phyloP scores from a whole-genome alignment of 1,140 invertebrate genomes.

The Aphaenogaster ashmeadi region DNA sequence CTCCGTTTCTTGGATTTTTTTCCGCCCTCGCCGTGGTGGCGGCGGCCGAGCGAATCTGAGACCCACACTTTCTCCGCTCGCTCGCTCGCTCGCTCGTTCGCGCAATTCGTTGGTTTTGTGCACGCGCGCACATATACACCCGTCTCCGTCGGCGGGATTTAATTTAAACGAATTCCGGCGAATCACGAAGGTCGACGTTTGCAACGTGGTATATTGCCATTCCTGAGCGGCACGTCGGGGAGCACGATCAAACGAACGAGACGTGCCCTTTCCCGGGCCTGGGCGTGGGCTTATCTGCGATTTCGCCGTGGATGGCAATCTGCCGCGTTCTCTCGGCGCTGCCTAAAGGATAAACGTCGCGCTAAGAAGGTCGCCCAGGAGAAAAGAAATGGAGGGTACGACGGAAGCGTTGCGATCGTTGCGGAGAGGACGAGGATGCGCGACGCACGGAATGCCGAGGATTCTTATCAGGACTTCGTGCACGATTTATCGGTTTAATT shows the following conservation, averaged over 20 bases:
- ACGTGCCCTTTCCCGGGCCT: slow-evolving; percentile 41
- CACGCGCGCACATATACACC: not conserved
- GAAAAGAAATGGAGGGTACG: slow-evolving; percentile 13
- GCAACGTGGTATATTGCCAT: slow-evolving; percentile 77
- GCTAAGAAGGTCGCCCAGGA: slow-evolving; percentile 43
- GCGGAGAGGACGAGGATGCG: slow-evolving; percentile 12
- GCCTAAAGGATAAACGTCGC: slow-evolving; percentile 60
- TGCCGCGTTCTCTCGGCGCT: slow-evolving; percentile 10
- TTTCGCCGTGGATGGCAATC: slow-evolving; percentile 51
- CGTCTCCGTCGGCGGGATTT: slow-evolving; percentile 68
- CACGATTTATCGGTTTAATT: slow-evolving; percentile 60
- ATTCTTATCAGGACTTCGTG: slow-evolving; percentile 46
- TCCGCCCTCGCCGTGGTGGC: not conserved
- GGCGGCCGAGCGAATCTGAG: slow-evolving; percentile 19
- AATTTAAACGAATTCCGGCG: slow-evolving; percentile 77
- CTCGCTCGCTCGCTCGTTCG: not conserved
- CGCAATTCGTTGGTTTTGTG: slow-evolving; percentile 35
- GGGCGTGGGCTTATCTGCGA: slow-evolving; percentile 34
- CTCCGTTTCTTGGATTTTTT: slow-evolving; percentile 23
- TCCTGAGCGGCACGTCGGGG: slow-evolving; percentile 70
- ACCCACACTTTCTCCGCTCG: slow-evolving; percentile 39
- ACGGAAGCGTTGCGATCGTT: slow-evolving; percentile 28
- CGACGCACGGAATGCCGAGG: slow-evolving; percentile 29
- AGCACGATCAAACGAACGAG: slow-evolving; percentile 71
- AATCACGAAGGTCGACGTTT: slow-evolving; percentile 70